Conservation (phyloP, 2,888 invertebrate species). For the Torymus tubicola region DNA sequence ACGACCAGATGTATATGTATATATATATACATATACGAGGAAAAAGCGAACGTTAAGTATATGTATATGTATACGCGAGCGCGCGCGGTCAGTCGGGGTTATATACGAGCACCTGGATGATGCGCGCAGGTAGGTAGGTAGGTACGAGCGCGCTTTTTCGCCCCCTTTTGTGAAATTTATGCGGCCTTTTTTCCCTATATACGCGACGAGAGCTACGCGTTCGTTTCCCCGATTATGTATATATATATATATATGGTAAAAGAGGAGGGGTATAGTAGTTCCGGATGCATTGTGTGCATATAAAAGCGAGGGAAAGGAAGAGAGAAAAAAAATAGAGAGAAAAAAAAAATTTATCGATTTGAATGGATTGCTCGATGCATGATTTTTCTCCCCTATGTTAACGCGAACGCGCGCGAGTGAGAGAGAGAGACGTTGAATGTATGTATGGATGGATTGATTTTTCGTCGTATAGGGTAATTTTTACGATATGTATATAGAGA, state of each 20-base stretch:
- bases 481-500: too few species aligned
- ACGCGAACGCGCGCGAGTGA: too few species aligned
- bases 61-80: background rate
- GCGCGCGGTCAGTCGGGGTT: background rate
- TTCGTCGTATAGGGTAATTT: too few species aligned
- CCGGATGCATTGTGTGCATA: constrained; percentile 14
- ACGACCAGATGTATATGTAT: background rate
- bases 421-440: too few species aligned
- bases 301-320: background rate
- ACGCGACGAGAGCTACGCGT: too few species aligned
- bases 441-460: too few species aligned
- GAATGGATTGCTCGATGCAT: constrained; percentile 20
- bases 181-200: background rate
- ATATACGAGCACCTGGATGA: constrained; percentile 44
- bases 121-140: constrained; percentile 43
- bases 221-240: too few species aligned
- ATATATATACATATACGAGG: background rate
- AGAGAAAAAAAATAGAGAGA: constrained; percentile 45
- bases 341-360: constrained; percentile 54
- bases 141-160: background rate
- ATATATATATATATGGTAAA: too few species aligned
- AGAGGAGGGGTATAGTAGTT: too few species aligned
- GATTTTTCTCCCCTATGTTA: too few species aligned
- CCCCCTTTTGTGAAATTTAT: constrained; percentile 27
- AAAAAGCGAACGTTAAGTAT: background rate